Evolutionary conservation across 92 coral and sea anemone species (phyloP).

Genomic region (Umimayanthus kanabou): DNA sequence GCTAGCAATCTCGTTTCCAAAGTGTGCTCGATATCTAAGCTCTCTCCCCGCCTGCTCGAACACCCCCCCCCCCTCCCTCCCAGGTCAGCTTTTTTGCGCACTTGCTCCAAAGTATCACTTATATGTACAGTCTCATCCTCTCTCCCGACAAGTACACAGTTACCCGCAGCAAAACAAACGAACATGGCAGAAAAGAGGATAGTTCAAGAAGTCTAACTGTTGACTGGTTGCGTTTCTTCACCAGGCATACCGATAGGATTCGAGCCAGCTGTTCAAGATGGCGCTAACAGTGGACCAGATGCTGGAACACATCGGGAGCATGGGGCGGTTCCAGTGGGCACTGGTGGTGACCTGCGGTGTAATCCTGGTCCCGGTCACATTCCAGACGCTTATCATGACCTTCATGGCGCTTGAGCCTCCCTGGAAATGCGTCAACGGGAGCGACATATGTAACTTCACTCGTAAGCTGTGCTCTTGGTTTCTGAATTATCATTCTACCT

Average conservation of each 20-base stretch:
- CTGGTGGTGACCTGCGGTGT: conserved; percentile 71
- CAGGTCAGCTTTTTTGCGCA: no score
- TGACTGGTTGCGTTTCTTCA: no score
- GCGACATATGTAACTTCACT: conserved; percentile 87
- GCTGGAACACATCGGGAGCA: conserved; percentile 79
- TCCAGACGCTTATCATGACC: conserved; percentile 92
- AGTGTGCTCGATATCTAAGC: no score
- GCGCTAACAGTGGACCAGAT: conserved; percentile 81
- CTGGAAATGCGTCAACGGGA: conserved; percentile 88
- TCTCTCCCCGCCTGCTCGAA: no score
- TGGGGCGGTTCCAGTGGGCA: conserved; percentile 90
- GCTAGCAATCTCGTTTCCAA: no score
- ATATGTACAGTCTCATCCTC: no score
- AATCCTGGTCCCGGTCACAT: conserved; percentile 85
- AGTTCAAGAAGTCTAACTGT: neutral
- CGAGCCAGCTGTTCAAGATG: conserved; percentile 52
- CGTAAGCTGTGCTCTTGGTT: conserved; percentile 53
- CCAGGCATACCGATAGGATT: neutral
- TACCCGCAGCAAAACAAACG: no score
- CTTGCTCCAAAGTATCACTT: no score
- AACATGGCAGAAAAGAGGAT: neutral
- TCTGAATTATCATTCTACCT: no score
- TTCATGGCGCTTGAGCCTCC: conserved; percentile 95
- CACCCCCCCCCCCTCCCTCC: no score
- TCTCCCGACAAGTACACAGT: no score